Evolutionary conservation across 2,797 vertebrate genomes (phyloP), one percentile per base, ranked within the genome.

Genomic region (Cephalopachus bancanus): DNA sequence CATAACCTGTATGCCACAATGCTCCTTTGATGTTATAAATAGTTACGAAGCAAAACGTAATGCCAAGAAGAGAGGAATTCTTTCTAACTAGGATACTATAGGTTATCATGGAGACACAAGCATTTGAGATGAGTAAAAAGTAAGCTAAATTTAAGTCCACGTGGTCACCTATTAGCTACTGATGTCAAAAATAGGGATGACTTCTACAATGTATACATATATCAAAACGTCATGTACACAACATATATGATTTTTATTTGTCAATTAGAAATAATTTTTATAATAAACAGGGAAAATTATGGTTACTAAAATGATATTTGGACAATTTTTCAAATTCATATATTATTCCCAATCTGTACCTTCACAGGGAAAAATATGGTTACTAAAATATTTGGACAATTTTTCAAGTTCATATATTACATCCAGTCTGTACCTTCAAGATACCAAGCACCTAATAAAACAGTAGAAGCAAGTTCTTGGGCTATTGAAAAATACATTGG

Each of bases 251-350:
- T 30, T 53, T 65, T 76, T n/a, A 51, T 62, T 49, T 88, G 59
- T 17, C 20, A 30, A 84, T 26, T 84, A 65, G 83, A 78, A 67
- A 62, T 74, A 57, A 79, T 44, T 85, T 79, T 44, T 62, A 10
- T 22, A 91, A 30, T 15, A 81, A 75, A 74, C 8, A 9, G 57
- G 3, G 60, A 78, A 91, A 80, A 85, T 65, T 72, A 8, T 8
- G 2, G 1, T 67, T 62, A 83, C 57, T 67, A 94, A 86, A 91
- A 74, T 91, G 51, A 72, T 69, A 94, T 65, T 64, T 75, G n/a
- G 28, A 94, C 67, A 88, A 44, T 67, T 95, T 96, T 80, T 62
- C 51, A 93, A 91, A 26, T 95, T 95, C 57, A 83, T 51, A 30
- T 60, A 64, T 64, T 16, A 95, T n/a, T 17, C n/a, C 7, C 33